Evolutionary conservation across 2,797 vertebrate genomes (phyloP), one percentile per base, ranked within the genome.

Genomic region (Tiaroga cobitis): DNA sequence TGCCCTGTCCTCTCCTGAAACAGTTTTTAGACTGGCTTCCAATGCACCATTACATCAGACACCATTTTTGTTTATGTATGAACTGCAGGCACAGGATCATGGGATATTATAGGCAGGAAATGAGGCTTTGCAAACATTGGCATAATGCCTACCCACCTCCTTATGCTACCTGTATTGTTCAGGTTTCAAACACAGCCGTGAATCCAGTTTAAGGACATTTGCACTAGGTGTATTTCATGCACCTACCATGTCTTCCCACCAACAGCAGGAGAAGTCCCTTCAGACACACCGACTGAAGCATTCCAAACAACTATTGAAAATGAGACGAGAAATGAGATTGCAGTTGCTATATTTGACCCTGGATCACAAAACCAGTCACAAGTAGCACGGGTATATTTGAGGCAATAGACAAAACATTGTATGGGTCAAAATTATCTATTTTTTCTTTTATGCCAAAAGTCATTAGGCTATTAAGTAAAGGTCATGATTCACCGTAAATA

Each of bases 221-320:
- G 32, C 46, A 29, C 3, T 21, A 10, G 4, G 8, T 77, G 24
- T 26, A 54, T 32, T 18, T 16, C 9, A 78, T 70, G 37, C 34
- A 82, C 83, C 54, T 86, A 90, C 89, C 88, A 68, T 86, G 49
- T 79, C 19, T 63, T 85, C 84, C 84, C 63, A 83, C 69, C 39
- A 86, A 74, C 79, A 90, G 37, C 49, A 90, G 80, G 16, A 87
- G 70, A 82, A 89, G 51, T 13, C 65, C 26, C 72, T 26, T 87
- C 61, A 86, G 61, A 41, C 49, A 61, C 49, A 24, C 21, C 26
- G 81, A 51, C 19, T 54, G 68, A 75, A 49, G 84, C 89, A 90
- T 90, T 61, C 39, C 19, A 29, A 79, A 43, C 24, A 19, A 34
- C 39, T 15, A 29, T 29, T 46, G 13, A 61, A 61, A 65, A 49